phyloP scores from a whole-genome alignment of 1,140 invertebrate species.

The Ceratina calcarata region DNA sequence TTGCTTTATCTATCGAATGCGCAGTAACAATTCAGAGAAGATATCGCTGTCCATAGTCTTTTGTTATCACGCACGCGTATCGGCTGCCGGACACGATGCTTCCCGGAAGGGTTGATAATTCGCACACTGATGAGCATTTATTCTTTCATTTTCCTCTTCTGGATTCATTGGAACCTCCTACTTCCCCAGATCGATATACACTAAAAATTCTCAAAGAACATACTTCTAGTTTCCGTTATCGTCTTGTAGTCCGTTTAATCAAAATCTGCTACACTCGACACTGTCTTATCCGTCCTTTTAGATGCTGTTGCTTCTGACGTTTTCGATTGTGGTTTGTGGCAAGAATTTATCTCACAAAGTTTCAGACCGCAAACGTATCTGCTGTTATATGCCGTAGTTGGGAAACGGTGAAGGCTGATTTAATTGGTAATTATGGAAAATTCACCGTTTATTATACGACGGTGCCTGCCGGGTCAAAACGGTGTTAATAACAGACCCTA shows the following conservation, averaged over 20 bases:
- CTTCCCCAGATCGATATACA: neutral
- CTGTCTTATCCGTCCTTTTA: neutral
- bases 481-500: neutral
- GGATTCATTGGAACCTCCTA: no score
- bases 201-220: neutral
- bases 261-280: neutral
- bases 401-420: neutral
- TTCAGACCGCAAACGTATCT: neutral
- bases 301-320: neutral
- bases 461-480: neutral
- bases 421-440: slow-evolving; percentile 34
- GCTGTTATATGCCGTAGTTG: neutral
- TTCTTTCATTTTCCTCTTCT: neutral
- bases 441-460: neutral
- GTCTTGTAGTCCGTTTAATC: no score
- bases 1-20: neutral
- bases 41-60: neutral
- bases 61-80: slow-evolving; percentile 1
- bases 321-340: neutral
- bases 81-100: slow-evolving; percentile 46
- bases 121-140: slow-evolving; percentile 33
- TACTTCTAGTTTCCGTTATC: neutral
- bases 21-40: neutral
- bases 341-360: neutral
- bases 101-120: slow-evolving; percentile 60